Evolutionary conservation across 53 echinoderm and acorn worm genomes (phyloP).

Genomic region (Paracentrotus lividus): DNA sequence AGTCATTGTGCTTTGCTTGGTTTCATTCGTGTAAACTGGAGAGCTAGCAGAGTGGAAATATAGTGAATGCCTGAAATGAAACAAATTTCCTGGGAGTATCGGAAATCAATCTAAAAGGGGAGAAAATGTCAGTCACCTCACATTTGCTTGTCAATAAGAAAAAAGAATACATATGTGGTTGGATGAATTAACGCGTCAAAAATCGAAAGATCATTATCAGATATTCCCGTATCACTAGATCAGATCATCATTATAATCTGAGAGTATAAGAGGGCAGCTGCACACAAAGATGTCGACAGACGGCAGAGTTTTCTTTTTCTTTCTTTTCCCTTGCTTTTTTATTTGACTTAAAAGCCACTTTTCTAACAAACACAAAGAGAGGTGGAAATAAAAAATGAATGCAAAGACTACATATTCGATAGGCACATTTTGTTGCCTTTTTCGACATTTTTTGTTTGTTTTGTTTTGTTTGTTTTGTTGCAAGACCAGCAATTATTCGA

Average conservation of each 20-base stretch:
- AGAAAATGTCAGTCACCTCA: conserved; percentile 33
- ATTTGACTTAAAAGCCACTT: too few relatives aligned
- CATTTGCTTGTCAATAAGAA: conserved; percentile 56
- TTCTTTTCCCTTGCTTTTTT: too few relatives aligned
- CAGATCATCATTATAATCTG: background rate
- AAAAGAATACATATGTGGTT: background rate
- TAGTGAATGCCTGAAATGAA: conserved; percentile 20
- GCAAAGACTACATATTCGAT: too few relatives aligned
- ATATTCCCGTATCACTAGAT: background rate
- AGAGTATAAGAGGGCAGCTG: background rate
- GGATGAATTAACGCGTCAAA: background rate
- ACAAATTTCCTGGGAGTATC: conserved; percentile 38
- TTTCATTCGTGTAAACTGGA: background rate
- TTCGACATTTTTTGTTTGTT: too few relatives aligned
- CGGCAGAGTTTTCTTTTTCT: conserved; percentile 4
- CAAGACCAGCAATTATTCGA: too few relatives aligned
- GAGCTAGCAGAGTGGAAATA: conserved; percentile 44
- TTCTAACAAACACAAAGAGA: too few relatives aligned
- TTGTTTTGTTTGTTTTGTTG: too few relatives aligned
- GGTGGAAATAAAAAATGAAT: too few relatives aligned
- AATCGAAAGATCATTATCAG: conserved; percentile 63
- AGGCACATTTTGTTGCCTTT: too few relatives aligned
- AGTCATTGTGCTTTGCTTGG: conserved; percentile 2
- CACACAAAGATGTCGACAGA: background rate
- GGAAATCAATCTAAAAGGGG: conserved; percentile 53